Evolutionary conservation across 1,140 invertebrate species (phyloP), one percentile per base, ranked within the genome.

Genomic region (Pseudobourletiella spinata): DNA sequence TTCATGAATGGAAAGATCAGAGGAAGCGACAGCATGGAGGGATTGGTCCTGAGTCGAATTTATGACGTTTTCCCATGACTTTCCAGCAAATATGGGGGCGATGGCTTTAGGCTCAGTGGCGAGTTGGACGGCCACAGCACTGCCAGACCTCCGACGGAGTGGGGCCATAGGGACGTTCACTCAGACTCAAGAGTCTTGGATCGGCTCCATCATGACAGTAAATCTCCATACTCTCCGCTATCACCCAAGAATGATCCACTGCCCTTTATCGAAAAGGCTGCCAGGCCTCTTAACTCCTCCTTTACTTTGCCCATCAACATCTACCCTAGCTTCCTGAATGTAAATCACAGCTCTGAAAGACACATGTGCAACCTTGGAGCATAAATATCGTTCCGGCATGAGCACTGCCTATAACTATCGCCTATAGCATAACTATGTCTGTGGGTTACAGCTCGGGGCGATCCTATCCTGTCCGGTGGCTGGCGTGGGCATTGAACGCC

Each of bases 401-500:
- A 39, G n/a, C n/a, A 39, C n/a, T 39, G n/a, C n/a, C 8, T 39
- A 39, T 39, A 11, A n/a, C n/a, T 11, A 8, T 39, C n/a, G n/a
- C n/a, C 32, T 39, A 39, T 39, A 39, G n/a, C 8, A 11, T 11
- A 39, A 39, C 8, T 39, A 39, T 39, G 8, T 39, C 8, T 39
- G n/a, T 39, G 32, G 32, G 22, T 48, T 48, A 6, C 22, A 68
- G 66, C 59, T 68, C 22, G 66, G 63, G 18, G 66, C 66, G 14
- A 57, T 58, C 28, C 43, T 59, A 28, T 42, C 66, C 2, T 65
- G 63, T 24, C 63, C 63, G 1, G 14, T 83, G 15, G 76, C 79
- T 4, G 79, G 83, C 2, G 76, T 79, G 66, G 67, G 82, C 39
- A 82, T 87, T 73, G 84, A 88, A 63, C 81, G 78, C 62, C 76